A percentile compares a stretch with the other conserved stretches of the same genome.
These are phyloP conservation scores for Lepilemur ruficaudatus DNA, from an alignment of 2,797 vertebrate species.

Conservation along the genomic window DNA sequence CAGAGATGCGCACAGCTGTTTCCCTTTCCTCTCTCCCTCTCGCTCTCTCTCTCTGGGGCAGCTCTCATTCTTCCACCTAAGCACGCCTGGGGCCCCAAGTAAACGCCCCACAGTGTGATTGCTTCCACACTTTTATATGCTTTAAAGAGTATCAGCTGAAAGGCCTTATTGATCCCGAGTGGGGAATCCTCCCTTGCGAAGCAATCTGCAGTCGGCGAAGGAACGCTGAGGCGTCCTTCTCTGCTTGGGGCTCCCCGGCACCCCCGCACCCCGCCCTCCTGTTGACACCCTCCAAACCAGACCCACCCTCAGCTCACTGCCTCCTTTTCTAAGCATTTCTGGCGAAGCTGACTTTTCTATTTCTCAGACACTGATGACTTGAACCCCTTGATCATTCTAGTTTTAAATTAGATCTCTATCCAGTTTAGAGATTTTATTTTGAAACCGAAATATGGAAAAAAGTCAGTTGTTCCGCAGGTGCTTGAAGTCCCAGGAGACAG, in stretches of 20 bases:
- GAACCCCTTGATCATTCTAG: background rate
- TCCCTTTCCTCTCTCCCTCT: background rate
- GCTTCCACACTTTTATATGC: conserved; percentile 57
- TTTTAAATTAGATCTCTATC: background rate
- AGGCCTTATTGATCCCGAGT: background rate
- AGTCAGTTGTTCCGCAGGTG: background rate
- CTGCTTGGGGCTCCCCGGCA: background rate
- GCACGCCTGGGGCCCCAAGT: background rate
- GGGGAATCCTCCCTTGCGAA: conserved; percentile 20
- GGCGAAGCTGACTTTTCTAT: background rate
- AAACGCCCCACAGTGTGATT: conserved; percentile 29
- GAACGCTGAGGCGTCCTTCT: background rate
- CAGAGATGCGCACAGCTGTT: conserved; percentile 55
- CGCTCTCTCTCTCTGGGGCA: background rate
- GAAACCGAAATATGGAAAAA: background rate
- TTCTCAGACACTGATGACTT: background rate
- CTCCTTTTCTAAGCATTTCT: background rate
- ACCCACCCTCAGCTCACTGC: background rate
- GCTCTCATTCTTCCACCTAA: conserved; percentile 20
- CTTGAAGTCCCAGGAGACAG: background rate
- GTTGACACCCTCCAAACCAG: background rate
- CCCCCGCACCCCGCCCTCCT: background rate
- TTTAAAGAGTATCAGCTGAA: conserved; percentile 47
- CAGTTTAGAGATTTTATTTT: background rate
- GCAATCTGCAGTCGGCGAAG: background rate